Conservation (phyloP, 23 tunicate species). For the Halocynthia roretzi region DNA sequence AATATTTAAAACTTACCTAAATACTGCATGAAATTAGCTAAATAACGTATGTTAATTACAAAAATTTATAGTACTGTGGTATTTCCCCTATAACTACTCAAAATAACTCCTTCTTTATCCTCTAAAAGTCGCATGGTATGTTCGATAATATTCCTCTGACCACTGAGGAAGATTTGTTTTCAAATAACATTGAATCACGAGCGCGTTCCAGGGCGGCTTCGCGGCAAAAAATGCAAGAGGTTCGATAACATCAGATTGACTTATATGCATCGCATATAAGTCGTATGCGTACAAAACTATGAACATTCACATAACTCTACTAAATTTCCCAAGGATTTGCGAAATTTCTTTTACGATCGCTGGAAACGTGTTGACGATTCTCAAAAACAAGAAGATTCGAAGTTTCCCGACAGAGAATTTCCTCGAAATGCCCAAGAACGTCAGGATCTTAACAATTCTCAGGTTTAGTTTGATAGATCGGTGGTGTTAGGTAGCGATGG, state of each 20-base stretch:
- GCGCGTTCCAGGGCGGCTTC: conserved; percentile 72
- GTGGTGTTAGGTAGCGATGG: no score
- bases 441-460: no score
- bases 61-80: no score
- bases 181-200: conserved; percentile 18
- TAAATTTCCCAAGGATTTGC: conserved; percentile 45
- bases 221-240: conserved; percentile 78
- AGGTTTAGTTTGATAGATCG: no score
- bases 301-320: background rate
- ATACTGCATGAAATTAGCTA: no score
- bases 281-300: no score
- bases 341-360: conserved; percentile 75
- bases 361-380: conserved; percentile 76
- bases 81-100: no score
- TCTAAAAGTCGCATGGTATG: background rate
- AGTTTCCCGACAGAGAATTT: background rate
- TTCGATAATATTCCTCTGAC: background rate
- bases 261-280: no score
- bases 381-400: conserved; percentile 26
- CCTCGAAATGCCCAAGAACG: no score
- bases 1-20: no score
- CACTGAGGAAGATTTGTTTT: conserved; percentile 2
- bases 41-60: no score
- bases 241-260: background rate
- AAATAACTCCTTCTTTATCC: background rate